Evolutionary conservation across 2,888 invertebrate species (phyloP).

Genomic region (Helicoverpa assulta): DNA sequence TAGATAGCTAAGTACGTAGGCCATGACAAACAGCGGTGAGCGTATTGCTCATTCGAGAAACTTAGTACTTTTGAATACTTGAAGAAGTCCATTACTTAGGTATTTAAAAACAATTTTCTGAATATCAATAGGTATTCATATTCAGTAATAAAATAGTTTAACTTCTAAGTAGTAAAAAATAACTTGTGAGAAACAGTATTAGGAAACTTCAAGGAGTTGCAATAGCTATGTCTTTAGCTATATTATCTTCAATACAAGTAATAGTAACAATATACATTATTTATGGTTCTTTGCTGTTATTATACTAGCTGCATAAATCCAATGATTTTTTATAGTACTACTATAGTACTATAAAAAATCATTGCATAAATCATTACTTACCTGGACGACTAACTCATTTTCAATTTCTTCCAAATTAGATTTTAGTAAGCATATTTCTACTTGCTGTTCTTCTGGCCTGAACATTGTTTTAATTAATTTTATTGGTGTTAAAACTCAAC

Average conservation of each 20-base stretch:
- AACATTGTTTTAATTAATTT: constrained; percentile 70
- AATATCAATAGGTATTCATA: no score
- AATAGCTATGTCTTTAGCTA: no score
- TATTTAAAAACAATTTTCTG: no score
- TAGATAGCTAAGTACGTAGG: no score
- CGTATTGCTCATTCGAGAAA: constrained; percentile 5
- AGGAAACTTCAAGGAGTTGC: neutral
- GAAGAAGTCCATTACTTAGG: no score
- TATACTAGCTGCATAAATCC: neutral
- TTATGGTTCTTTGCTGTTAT: neutral
- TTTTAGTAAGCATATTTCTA: constrained; percentile 82
- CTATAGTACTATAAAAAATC: no score
- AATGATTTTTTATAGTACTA: no score
- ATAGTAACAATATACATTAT: no score
- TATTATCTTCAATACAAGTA: no score
- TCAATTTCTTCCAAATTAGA: constrained; percentile 80
- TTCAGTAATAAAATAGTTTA: no score
- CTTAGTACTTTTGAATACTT: neutral
- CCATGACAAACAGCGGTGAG: neutral
- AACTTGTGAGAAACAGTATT: neutral
- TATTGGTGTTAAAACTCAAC: no score
- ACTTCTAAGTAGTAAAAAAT: no score
- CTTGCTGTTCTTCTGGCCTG: constrained; percentile 80
- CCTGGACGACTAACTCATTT: constrained; percentile 77
- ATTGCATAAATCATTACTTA: constrained; percentile 53